These are phyloP conservation scores for Laspeyria flexula DNA, from an alignment of 2,888 invertebrate genomes.

Conservation along the genomic window DNA sequence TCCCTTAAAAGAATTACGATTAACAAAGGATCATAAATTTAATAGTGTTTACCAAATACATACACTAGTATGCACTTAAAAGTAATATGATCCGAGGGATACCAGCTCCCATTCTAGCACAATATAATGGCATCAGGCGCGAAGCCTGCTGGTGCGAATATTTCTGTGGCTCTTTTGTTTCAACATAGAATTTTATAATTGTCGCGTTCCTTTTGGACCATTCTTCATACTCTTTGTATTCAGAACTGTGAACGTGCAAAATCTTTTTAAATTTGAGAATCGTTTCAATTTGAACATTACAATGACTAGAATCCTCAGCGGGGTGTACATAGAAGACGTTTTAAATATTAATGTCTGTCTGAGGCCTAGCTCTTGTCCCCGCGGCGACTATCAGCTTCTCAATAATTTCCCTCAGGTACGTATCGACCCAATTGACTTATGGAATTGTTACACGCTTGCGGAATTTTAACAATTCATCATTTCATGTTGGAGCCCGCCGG, in stretches of 20 bases:
- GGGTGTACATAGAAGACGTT: constrained; percentile 43
- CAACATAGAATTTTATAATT: constrained; percentile 2
- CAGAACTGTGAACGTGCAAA: neutral
- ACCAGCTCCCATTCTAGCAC: neutral
- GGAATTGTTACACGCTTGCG: constrained; percentile 58
- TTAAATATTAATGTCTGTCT: constrained; percentile 40
- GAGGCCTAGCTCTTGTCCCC: constrained; percentile 30
- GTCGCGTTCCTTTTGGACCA: neutral
- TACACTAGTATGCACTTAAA: neutral
- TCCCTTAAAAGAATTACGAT: no score
- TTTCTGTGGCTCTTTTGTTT: neutral
- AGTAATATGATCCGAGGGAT: neutral
- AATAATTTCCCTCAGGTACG: constrained; percentile 73
- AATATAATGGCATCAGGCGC: neutral
- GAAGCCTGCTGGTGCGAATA: neutral
- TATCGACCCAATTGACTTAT: constrained; percentile 65
- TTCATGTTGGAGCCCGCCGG: constrained; percentile 33
- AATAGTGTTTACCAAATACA: no score
- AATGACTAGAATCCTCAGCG: constrained; percentile 10
- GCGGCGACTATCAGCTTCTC: constrained; percentile 50
- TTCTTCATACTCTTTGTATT: neutral
- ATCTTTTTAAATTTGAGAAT: constrained; percentile 5
- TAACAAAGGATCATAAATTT: no score
- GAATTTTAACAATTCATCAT: constrained; percentile 69
- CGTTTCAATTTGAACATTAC: constrained; percentile 5